These are phyloP conservation scores for Mesocentrotus franciscanus DNA, from an alignment of 53 echinoderm and acorn worm species.

Conservation along the genomic window DNA sequence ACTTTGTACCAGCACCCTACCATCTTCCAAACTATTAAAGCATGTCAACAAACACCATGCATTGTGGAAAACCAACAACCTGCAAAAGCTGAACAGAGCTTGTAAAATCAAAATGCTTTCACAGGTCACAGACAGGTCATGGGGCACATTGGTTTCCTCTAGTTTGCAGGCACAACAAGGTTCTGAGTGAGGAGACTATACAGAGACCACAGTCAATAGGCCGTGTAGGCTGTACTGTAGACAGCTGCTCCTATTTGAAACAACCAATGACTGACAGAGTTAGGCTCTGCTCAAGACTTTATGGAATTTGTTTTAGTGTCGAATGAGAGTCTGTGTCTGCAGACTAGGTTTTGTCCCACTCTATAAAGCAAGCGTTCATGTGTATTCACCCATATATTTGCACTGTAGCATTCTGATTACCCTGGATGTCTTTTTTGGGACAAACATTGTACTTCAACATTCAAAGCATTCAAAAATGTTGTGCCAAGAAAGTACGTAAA, in stretches of 20 bases:
- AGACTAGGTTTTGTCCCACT: neutral
- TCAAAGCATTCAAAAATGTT: neutral
- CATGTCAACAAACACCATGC: neutral
- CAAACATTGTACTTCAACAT: neutral
- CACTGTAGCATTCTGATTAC: neutral
- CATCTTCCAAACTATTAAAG: neutral
- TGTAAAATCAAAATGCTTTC: neutral
- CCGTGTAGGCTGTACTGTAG: too few species aligned
- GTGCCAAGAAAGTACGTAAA: neutral
- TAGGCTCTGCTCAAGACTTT: too few species aligned
- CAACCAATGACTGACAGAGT: too few species aligned
- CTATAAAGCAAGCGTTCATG: neutral
- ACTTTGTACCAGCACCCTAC: neutral
- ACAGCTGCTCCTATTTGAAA: too few species aligned
- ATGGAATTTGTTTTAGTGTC: too few species aligned
- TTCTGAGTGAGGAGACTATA: too few species aligned
- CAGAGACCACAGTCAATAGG: too few species aligned
- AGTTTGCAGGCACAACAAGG: too few species aligned
- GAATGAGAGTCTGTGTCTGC: too few species aligned
- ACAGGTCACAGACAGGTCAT: neutral
- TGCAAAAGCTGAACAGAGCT: neutral
- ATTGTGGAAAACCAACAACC: neutral
- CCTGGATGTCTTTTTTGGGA: neutral
- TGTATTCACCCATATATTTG: neutral
- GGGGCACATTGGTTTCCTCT: neutral